These are phyloP conservation scores for Anas capensis DNA, from an alignment of 2,797 vertebrate genomes.

Conservation along the genomic window DNA sequence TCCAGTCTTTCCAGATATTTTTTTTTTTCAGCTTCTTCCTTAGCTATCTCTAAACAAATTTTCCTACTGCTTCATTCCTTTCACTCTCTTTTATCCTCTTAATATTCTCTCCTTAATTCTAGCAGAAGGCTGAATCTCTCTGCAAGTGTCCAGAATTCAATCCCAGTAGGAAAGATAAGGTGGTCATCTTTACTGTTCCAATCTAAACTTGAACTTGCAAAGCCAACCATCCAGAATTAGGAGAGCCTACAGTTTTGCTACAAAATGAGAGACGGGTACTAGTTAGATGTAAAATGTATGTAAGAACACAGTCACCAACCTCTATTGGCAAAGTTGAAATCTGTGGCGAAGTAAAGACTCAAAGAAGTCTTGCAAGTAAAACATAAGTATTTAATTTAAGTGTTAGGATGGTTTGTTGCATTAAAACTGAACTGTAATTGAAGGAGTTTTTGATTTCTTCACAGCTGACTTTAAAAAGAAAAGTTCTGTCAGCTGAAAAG, in stretches of 20 bases:
- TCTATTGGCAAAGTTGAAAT: not conserved
- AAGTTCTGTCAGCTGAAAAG: not conserved
- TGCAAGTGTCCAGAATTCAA: not conserved
- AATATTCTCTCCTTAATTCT: not conserved
- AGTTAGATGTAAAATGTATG: not conserved
- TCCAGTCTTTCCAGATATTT: not conserved
- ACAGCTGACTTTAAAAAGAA: not conserved
- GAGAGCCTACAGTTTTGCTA: not conserved
- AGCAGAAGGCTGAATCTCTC: not conserved
- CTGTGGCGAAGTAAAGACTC: not conserved
- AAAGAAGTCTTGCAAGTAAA: not conserved
- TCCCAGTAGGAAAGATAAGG: fast-evolving
- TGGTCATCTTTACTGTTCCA: not conserved
- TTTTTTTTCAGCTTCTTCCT: not conserved
- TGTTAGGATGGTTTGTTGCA: not conserved
- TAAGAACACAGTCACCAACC: not conserved
- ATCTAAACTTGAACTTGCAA: not conserved
- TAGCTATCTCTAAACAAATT: not conserved
- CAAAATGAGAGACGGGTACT: not conserved
- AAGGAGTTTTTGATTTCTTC: not conserved
- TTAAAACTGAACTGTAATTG: not conserved
- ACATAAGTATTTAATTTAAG: fast-evolving
- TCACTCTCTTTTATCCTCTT: not conserved
- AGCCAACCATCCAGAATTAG: not conserved
- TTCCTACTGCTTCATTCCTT: not conserved